phyloP scores from a whole-genome alignment of 2,888 invertebrate genomes.

The Philopedon plagiatum region DNA sequence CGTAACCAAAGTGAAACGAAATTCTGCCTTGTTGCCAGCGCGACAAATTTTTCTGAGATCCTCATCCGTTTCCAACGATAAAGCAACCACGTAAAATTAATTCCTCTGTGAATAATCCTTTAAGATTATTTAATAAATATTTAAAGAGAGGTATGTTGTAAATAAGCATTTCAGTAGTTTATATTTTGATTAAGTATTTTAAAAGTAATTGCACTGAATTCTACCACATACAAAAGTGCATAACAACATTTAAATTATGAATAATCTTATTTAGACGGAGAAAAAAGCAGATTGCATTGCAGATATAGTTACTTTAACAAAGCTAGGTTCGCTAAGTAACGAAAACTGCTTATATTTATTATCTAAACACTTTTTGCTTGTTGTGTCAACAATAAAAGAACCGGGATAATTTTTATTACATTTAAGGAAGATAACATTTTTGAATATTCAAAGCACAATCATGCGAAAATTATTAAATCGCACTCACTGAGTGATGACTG shows the following conservation, averaged over 20 bases:
- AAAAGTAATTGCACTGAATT: conserved; percentile 35
- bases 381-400: no score
- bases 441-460: no score
- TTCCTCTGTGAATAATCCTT: conserved; percentile 38
- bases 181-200: conserved; percentile 41
- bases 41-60: no score
- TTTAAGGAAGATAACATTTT: no score
- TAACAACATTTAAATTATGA: conserved; percentile 6
- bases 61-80: no score
- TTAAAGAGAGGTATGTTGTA: conserved; percentile 31
- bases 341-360: no score
- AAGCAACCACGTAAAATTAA: conserved; percentile 3
- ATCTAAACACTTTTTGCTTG: no score
- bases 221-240: conserved; percentile 13
- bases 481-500: no score
- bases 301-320: background rate
- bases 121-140: conserved; percentile 9
- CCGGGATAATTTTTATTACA: no score
- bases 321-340: background rate
- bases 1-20: no score
- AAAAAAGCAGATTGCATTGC: background rate
- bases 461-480: no score
- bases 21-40: no score
- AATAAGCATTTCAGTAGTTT: conserved; percentile 19
- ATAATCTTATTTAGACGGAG: background rate